These are phyloP conservation scores for Myotis vivesi DNA, from an alignment of 2,797 vertebrate species.

Conservation along the genomic window DNA sequence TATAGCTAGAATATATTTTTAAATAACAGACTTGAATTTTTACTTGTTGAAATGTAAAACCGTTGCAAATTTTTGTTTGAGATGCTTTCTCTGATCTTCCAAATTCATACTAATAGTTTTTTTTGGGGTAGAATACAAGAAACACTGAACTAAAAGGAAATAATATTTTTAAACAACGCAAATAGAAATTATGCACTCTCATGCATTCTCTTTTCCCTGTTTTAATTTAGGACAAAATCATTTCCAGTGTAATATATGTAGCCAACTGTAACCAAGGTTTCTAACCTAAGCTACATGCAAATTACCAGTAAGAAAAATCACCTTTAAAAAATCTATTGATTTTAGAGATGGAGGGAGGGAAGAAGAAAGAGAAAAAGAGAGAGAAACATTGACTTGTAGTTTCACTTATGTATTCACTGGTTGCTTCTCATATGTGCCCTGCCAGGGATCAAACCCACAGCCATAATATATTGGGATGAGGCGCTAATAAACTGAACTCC, in stretches of 20 bases:
- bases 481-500: too few species aligned
- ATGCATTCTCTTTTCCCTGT: background rate
- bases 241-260: background rate
- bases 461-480: too few species aligned
- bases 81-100: background rate
- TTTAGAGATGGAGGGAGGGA: too few species aligned
- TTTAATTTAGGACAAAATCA: background rate
- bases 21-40: background rate
- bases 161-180: background rate
- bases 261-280: background rate
- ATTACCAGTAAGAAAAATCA: background rate
- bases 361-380: too few species aligned
- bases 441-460: too few species aligned
- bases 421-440: too few species aligned
- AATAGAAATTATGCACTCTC: background rate
- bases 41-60: background rate
- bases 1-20: background rate
- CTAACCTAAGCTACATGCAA: background rate
- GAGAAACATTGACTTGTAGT: too few species aligned
- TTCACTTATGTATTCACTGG: too few species aligned
- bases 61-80: background rate
- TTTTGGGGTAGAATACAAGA: background rate
- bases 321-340: too few species aligned
- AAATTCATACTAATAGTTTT: background rate
- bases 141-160: background rate